Base-by-base conservation (phyloP, 2,888 invertebrate species). In the Ormyrus nitidulus region DNA sequence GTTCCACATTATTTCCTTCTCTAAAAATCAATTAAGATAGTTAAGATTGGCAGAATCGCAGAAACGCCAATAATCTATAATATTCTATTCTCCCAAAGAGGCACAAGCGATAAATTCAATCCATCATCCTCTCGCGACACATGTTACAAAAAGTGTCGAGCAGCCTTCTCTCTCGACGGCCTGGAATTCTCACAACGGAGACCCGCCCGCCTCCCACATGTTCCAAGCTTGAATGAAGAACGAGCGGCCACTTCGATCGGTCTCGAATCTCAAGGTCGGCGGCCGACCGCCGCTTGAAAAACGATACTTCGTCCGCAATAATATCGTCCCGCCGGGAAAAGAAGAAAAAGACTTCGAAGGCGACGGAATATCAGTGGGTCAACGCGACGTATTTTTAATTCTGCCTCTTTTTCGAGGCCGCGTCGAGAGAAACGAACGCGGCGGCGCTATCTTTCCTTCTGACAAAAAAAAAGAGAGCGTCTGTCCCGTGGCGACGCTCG, bases 211-310 rank as follows among this genome's bases (percentile, higher is more conserved):
- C 13, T 19, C 6, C 64, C 64, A 64, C 13, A 44, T 64, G 64
- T 49, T 64, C 48, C 11, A 53, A 51, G 1, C 19, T 19, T 5
- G 7, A 2, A 11, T 10, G 53, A 70, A 77, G 54, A 70, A 70
- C 53, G 70, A 61, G 76, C 19, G 19, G 19, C 19, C 19, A 19
- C 44, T 46, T 62, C 49, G 53, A 19, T 19, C 59, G 70, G 48
- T 54, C 54, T n/a, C 56, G 54, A 53, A 46, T 54, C 62, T 44
- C 77, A 77, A 70, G 77, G 58, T 11, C 56, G n/a, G 46, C n/a
- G 77, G 58, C 11, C 56, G n/a, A 19, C n/a, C 48, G 56, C n/a
- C 56, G 13, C 64, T 68, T 56, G 62, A 77, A 68, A 76, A 76
- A 59, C 61, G 70, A 77, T 64, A 77, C 77, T 70, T 54, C 44